phyloP scores from a whole-genome alignment of 92 coral and sea anemone genomes.

The Actinostola sp. region DNA sequence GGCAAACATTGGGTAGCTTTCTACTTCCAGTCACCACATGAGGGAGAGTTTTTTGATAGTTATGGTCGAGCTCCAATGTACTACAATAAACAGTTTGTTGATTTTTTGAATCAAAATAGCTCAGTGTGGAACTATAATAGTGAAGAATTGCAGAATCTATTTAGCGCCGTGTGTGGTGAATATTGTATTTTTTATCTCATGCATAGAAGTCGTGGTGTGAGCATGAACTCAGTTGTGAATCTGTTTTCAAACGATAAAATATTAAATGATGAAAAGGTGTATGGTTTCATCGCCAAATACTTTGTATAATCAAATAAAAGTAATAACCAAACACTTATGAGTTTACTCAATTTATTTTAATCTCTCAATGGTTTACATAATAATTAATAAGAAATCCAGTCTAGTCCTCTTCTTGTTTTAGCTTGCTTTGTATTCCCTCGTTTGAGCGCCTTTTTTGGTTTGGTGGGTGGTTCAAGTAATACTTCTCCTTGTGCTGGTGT shows the following conservation, averaged over 20 bases:
- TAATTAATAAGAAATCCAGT: too few species aligned
- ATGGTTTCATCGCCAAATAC: conserved; percentile 50
- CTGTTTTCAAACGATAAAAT: conserved; percentile 35
- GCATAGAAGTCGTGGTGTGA: conserved; percentile 41
- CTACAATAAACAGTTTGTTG: conserved; percentile 26
- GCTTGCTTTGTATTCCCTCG: too few species aligned
- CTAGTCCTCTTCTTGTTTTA: too few species aligned
- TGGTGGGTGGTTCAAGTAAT: too few species aligned
- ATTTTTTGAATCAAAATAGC: conserved; percentile 29
- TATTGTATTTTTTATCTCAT: conserved; percentile 49
- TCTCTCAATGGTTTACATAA: too few species aligned
- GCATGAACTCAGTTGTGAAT: conserved; percentile 45
- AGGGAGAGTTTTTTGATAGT: conserved; percentile 60
- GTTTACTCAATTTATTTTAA: too few species aligned
- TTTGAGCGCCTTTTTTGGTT: too few species aligned
- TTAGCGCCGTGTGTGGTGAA: conserved; percentile 52
- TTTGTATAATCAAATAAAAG: too few species aligned
- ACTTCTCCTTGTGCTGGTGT: too few species aligned
- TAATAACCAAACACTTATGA: too few species aligned
- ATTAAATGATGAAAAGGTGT: conserved; percentile 39
- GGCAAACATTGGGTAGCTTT: conserved; percentile 64
- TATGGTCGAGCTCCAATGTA: conserved; percentile 44
- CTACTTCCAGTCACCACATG: conserved; percentile 32
- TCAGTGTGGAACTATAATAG: conserved; percentile 17
- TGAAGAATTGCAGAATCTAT: conserved; percentile 31